A percentile compares a stretch with the other conserved stretches of the same genome.
Conservation (phyloP, 2,888 invertebrate genomes). For the Poecilus cupreus region DNA sequence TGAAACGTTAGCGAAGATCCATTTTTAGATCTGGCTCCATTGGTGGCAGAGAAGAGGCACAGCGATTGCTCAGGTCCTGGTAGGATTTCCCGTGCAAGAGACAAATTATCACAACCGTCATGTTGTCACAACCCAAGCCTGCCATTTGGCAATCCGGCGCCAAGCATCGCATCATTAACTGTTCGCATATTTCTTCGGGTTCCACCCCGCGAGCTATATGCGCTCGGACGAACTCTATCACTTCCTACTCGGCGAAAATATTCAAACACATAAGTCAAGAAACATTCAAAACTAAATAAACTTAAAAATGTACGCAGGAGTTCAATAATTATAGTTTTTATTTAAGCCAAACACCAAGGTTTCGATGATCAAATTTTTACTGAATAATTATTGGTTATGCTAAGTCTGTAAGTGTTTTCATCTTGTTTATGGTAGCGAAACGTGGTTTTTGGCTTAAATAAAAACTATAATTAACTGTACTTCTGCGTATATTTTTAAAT, state of each 20-base stretch:
- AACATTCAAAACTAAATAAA: no score
- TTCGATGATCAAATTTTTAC: no score
- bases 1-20: slow-evolving; percentile 23
- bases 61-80: slow-evolving; percentile 70
- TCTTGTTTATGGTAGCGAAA: no score
- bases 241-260: slow-evolving; percentile 77
- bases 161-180: slow-evolving; percentile 94
- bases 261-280: neutral
- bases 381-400: no score
- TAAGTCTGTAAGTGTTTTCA: no score
- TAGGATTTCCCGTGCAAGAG: slow-evolving; percentile 79
- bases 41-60: slow-evolving; percentile 61
- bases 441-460: no score
- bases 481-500: no score
- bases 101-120: slow-evolving; percentile 95
- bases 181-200: slow-evolving; percentile 97
- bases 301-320: no score
- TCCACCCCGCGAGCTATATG: slow-evolving; percentile 88
- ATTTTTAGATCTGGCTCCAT: slow-evolving; percentile 53
- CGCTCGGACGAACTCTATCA: slow-evolving; percentile 90
- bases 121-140: slow-evolving; percentile 98
- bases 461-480: no score
- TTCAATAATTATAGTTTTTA: no score
- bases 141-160: slow-evolving; percentile 98
- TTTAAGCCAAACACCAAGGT: no score